A percentile compares a stretch with the other conserved stretches of the same genome.
These are phyloP conservation scores for Peromyscus attwateri DNA, from an alignment of 2,797 vertebrate species.

Conservation along the genomic window DNA sequence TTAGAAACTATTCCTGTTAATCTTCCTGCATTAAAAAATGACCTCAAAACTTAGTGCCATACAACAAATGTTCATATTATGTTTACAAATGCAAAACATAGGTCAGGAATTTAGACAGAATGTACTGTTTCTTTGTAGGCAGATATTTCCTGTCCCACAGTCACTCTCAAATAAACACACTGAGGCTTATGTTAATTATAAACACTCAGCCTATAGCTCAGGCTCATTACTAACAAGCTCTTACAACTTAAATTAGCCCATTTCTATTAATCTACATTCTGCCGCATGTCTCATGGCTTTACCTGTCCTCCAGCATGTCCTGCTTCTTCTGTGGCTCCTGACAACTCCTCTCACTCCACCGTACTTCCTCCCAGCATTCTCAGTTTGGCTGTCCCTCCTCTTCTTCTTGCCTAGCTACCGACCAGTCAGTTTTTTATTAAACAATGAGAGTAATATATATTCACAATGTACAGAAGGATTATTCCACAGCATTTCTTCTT, in stretches of 20 bases:
- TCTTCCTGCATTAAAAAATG: conserved; percentile 31
- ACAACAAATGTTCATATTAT: conserved; percentile 14
- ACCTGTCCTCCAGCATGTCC: not conserved
- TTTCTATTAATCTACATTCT: not conserved
- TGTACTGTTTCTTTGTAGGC: not conserved
- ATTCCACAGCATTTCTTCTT: not conserved
- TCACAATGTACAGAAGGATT: not conserved
- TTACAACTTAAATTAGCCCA: not conserved
- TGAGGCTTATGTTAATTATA: not conserved
- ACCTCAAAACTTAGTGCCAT: not conserved
- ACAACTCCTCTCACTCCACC: not conserved
- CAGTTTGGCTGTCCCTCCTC: not conserved
- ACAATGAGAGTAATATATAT: not conserved
- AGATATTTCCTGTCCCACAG: not conserved
- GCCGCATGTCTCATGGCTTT: not conserved
- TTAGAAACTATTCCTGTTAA: not conserved
- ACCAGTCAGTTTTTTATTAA: not conserved
- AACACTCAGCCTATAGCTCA: not conserved
- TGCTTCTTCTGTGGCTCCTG: not conserved
- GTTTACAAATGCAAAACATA: not conserved
- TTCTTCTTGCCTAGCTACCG: not conserved
- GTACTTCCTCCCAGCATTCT: not conserved
- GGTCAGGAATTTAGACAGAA: not conserved
- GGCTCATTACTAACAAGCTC: not conserved
- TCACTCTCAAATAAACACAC: not conserved